Evolutionary conservation across 2,797 vertebrate genomes (phyloP), one percentile per base, ranked within the genome.

Genomic region (Menidia menidia): DNA sequence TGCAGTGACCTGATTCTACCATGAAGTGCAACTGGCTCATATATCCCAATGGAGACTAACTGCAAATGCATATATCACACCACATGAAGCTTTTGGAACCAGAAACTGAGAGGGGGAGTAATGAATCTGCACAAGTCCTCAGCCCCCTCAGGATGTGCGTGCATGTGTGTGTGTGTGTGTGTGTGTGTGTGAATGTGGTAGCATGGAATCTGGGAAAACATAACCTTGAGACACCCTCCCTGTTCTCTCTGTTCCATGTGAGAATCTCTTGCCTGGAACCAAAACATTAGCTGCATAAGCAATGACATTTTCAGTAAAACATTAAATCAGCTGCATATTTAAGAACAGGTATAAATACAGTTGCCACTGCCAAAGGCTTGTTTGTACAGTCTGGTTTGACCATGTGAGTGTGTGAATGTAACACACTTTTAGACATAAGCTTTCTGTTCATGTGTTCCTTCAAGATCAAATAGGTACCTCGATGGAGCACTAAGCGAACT

Each of bases 161-260:
- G 45, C 9, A n/a, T 65, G 43, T 71, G 67, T 64, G 30, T 64
- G 41, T 52, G 42, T 58, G 53, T 39, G 35, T 5, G 35, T 39
- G 35, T 9, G 35, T 39, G 35, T 74, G 67, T 57, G 53, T 71
- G 52, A 68, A 50, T 31, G 52, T 6, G 64, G 45, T 55, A 66
- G 75, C 25, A 53, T 80, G 81, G 64, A 83, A 88, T 76, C 73
- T 77, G 75, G 81, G 67, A 80, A 87, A 87, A 86, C 80, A 80
- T 83, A 82, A 90, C 88, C 88, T 90, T 91, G 90, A 91, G 79
- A 88, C 72, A 75, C 73, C 59, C 64, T 78, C 68, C 65, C 57
- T 77, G 71, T 68, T 85, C 82, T 78, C 51, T 70, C 62, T 18
- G 35, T 64, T 83, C 69, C 85, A 82, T 76, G 83, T 76, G 72